Evolutionary conservation across 2,113 vertebrate genomes (phyloP), one percentile per base, ranked within the genome.

Genomic region (Zapus hudsonius): DNA sequence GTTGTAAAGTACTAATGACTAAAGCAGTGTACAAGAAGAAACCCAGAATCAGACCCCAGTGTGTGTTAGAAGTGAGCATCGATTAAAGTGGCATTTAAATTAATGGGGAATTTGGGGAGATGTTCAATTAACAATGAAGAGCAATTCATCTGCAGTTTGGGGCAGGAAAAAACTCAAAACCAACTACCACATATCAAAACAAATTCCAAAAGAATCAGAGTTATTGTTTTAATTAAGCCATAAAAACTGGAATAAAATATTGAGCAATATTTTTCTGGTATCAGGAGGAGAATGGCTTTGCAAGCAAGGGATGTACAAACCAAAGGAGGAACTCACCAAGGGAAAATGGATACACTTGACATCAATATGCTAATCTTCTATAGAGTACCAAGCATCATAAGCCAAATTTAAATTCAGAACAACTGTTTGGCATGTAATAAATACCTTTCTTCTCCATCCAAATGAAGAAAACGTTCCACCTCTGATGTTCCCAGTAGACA

Each of bases 221-320:
- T 85, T 93, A 81, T 90, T 93, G 83, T 88, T 92, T 92, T 95
- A 94, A 95, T 94, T 82, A 94, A 94, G 57, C 70, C 38, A 76
- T 64, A 33, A 94, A 94, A 92, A 95, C n/a, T 36, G 84, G 82
- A 76, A 75, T 87, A 84, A 92, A 96, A 92, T 92, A 84, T 20
- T 84, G 27, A 64, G 31, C 59, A 27, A 78, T 69, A 29, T 47
- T 85, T 89, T 87, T 36, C 70, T 42, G 57, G 9, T 31, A 72
- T 52, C 66, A 74, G n/a, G 79, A 79, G 79, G 76, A 79, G 47
- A 91, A 87, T 59, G 33, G 44, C 16, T 57, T 76, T 36, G 17
- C 47, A 72, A 66, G 20, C 4, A 57, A 84, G 36, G 55, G 33
- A 6, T 27, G 15, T 40, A 83, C 83, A 66, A 36, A 79, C 33